Percentiles rank a stretch among this genome's conserved stretches.
These are phyloP conservation scores for Mixornis gularis DNA, from an alignment of 2,113 vertebrate species.

Conservation along the genomic window DNA sequence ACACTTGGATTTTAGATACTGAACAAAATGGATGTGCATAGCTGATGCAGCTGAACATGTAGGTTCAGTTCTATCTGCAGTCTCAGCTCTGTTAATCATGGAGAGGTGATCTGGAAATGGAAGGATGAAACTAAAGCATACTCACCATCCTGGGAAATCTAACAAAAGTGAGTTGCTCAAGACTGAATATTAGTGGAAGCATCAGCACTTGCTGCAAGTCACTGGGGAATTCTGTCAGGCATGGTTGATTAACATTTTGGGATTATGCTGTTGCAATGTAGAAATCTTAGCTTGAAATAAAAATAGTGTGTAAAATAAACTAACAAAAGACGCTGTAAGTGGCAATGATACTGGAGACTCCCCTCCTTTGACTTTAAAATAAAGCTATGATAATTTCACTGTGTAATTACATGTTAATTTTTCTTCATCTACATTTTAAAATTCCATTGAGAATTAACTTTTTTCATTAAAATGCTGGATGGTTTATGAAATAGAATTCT, in stretches of 20 bases:
- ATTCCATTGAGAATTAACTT: constrained; percentile 58
- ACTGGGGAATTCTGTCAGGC: constrained; percentile 4
- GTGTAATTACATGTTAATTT: constrained; percentile 62
- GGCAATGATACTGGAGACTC: constrained; percentile 3
- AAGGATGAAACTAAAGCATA: constrained; percentile 19
- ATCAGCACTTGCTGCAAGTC: not conserved
- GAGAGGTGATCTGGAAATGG: constrained; percentile 26
- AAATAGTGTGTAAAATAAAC: constrained; percentile 38
- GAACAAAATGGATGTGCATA: constrained; percentile 5
- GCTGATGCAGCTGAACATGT: not conserved
- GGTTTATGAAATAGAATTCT: constrained; percentile 53
- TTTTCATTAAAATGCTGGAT: constrained; percentile 60
- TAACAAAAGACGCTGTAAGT: constrained; percentile 16
- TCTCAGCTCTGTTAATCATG: constrained; percentile 16
- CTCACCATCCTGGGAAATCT: constrained; percentile 36
- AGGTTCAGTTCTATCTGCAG: not conserved
- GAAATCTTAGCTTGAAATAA: constrained; percentile 22
- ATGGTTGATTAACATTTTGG: constrained; percentile 19
- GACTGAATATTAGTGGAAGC: constrained; percentile 2
- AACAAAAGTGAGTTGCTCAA: constrained; percentile 43
- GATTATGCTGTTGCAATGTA: constrained; percentile 1
- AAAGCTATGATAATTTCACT: constrained; percentile 44
- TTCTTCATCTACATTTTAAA: constrained; percentile 61
- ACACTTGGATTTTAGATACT: not conserved
- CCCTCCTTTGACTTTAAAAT: constrained; percentile 39